phyloP scores from a whole-genome alignment of 1,140 invertebrate genomes.

The Heliconius melpomene region DNA sequence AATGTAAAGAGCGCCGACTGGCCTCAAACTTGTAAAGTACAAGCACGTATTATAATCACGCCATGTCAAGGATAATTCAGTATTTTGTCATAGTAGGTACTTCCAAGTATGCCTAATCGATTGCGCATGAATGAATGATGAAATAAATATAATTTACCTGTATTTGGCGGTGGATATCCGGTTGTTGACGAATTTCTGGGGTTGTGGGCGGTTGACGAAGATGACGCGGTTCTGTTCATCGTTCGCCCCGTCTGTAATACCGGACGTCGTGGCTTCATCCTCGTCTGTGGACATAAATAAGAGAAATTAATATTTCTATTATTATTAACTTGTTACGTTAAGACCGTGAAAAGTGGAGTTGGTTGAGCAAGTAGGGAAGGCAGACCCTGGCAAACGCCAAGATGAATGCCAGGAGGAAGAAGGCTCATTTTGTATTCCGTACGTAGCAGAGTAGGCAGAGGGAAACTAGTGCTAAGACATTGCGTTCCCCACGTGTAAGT shows the following conservation, averaged over 20 bases:
- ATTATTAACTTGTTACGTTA: too few relatives aligned
- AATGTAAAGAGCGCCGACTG: too few relatives aligned
- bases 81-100: not conserved
- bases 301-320: too few relatives aligned
- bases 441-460: too few relatives aligned
- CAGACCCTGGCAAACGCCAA: too few relatives aligned
- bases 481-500: too few relatives aligned
- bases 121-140: not conserved
- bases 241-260: slow-evolving; percentile 79
- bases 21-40: not conserved
- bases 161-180: slow-evolving; percentile 97
- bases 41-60: not conserved
- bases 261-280: slow-evolving; percentile 84
- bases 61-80: not conserved
- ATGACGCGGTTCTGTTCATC: slow-evolving; percentile 87
- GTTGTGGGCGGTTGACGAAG: slow-evolving; percentile 90
- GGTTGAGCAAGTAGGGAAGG: too few relatives aligned
- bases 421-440: too few relatives aligned
- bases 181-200: slow-evolving; percentile 93
- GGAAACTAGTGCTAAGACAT: too few relatives aligned
- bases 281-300: slow-evolving; percentile 76
- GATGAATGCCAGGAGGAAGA: too few relatives aligned
- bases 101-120: too few relatives aligned
- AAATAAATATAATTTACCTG: slow-evolving; percentile 77
- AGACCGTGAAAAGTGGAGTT: too few relatives aligned